These are phyloP conservation scores for Callorhinus ursinus DNA, from an alignment of 2,113 vertebrate species.

Conservation along the genomic window DNA sequence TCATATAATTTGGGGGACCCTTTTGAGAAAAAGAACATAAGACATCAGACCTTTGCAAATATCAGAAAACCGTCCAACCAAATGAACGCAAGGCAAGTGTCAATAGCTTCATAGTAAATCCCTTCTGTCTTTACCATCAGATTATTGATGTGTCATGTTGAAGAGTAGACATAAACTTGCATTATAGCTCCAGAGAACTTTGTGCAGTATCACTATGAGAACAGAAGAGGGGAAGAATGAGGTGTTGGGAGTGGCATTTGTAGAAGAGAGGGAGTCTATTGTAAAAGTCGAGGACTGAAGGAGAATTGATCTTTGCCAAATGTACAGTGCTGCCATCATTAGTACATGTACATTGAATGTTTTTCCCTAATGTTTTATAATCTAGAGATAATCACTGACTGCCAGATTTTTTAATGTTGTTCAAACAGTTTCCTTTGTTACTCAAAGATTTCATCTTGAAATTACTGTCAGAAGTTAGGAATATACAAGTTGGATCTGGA, in stretches of 20 bases:
- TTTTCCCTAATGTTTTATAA: background rate
- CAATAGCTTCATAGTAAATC: background rate
- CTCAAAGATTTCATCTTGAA: background rate
- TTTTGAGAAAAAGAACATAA: background rate
- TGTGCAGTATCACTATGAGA: too few species aligned
- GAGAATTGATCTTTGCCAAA: background rate
- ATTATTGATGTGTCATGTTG: background rate
- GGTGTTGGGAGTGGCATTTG: background rate
- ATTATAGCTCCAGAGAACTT: background rate
- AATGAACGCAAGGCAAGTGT: background rate
- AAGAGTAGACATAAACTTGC: background rate
- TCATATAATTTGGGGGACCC: background rate
- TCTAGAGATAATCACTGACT: background rate
- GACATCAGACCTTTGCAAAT: background rate
- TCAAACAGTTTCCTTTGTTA: background rate
- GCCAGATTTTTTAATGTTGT: background rate
- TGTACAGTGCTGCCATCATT: accelerated
- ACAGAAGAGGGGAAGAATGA: background rate
- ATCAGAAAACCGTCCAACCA: background rate
- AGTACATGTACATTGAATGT: background rate
- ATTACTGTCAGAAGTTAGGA: background rate
- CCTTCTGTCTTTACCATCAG: background rate
- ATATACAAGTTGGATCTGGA: background rate
- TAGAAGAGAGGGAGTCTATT: background rate
- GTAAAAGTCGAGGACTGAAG: background rate